phyloP scores from a whole-genome alignment of 2,797 vertebrate species.

The Prunella strophiata region DNA sequence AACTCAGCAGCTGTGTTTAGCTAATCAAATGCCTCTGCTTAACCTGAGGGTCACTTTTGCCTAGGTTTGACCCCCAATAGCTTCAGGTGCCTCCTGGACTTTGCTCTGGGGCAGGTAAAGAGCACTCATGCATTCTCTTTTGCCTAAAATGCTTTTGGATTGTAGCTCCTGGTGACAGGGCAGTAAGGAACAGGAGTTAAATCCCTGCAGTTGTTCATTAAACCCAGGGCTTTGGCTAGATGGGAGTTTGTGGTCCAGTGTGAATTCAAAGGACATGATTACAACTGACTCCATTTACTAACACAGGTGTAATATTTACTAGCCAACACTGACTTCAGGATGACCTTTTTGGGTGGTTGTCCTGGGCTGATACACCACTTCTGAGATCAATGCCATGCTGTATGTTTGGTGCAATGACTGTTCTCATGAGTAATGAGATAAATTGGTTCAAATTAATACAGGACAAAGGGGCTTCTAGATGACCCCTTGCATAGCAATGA shows the following conservation, averaged over 20 bases:
- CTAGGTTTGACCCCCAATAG: background rate
- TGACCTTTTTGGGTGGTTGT: background rate
- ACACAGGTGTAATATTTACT: background rate
- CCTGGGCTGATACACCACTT: background rate
- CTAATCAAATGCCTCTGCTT: background rate
- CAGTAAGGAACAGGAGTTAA: background rate
- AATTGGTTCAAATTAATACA: background rate
- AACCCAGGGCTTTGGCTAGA: background rate
- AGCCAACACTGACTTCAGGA: background rate
- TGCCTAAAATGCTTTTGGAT: background rate
- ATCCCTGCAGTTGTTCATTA: background rate
- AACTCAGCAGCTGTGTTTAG: background rate
- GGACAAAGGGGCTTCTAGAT: background rate
- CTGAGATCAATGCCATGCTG: background rate
- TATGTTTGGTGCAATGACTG: background rate
- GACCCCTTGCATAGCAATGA: background rate
- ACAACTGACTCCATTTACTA: background rate
- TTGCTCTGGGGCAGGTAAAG: background rate
- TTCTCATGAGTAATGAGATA: background rate
- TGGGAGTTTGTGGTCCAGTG: background rate
- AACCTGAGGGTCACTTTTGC: background rate
- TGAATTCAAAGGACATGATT: background rate
- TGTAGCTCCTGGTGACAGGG: background rate
- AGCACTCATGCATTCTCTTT: background rate
- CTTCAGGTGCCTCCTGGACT: background rate